Conservation (phyloP, 1,140 invertebrate genomes). For the Tetramorium parvispinum region DNA sequence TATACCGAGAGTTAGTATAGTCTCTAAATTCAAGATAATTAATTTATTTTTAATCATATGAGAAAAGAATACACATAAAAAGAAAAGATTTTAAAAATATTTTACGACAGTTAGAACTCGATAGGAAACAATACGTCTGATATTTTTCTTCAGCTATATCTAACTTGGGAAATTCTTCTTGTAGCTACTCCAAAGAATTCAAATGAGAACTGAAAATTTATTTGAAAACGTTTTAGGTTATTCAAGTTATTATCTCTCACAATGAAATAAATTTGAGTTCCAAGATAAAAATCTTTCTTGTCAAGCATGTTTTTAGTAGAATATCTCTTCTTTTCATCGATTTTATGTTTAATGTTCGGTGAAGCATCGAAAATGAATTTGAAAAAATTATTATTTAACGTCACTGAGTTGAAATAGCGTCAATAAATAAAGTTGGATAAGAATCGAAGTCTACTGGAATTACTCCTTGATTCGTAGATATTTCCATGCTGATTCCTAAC, state of each 20-base stretch:
- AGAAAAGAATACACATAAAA: background rate
- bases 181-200: background rate
- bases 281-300: background rate
- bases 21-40: background rate
- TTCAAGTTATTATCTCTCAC: background rate
- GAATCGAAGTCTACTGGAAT: background rate
- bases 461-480: background rate
- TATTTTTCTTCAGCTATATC: background rate
- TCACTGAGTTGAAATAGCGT: background rate
- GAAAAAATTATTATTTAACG: background rate
- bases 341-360: background rate
- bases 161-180: background rate
- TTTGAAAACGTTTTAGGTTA: background rate
- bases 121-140: background rate
- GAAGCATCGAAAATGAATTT: background rate
- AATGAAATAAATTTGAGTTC: background rate
- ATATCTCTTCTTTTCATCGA: background rate
- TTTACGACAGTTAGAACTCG: too few species aligned
- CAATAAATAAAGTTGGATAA: background rate
- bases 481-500: background rate
- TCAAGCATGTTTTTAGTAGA: background rate
- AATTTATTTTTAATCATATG: background rate
- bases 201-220: background rate
- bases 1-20: background rate
- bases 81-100: background rate